Evolutionary conservation across 1,140 invertebrate species (phyloP), one percentile per base, ranked within the genome.

Genomic region (Magallana ariakensis): DNA sequence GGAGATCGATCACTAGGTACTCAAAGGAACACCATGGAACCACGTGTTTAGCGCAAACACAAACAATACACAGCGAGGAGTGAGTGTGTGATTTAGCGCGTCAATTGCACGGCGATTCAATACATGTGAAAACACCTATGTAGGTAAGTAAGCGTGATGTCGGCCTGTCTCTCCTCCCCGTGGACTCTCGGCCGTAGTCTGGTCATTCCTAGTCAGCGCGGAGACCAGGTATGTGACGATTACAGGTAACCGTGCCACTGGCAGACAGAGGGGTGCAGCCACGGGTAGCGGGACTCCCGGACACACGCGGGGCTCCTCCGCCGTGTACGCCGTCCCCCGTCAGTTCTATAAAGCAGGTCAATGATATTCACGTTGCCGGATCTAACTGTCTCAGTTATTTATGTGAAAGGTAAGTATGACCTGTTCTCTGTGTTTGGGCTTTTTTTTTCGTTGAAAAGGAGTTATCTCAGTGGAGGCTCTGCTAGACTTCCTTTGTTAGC

Each of bases 61-160:
- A 75, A 75, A 75, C 66, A 75, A 75, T 75, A 75, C 66, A 75
- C 66, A 13, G 66, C 66, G 66, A 75, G 66, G 66, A 46, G 33
- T 46, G 33, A 4, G 33, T 33, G 66, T 75, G 66, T 75, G 66
- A 75, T 26, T 26, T 75, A 26, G 7, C 66, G 66, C 66, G 66
- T 26, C 66, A 26, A 75, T 33, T 75, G 7, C 66, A 75, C 9
- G 22, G 66, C 22, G 22, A 75, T 26, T 33, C 22, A 26, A 9
- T 13, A 75, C 22, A 13, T 75, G 58, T 62, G 26, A 75, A 75
- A 46, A 46, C 33, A 26, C 8, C 66, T 75, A 10, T 60, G 58
- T 13, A n/a, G 58, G 62, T 75, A 22, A 26, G 13, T 22, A 19
- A 70, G 6, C 26, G 62, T 3, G 0, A 7, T 62, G 8, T 62